A percentile compares a stretch with the other conserved stretches of the same genome.
Conservation (phyloP, 2,888 invertebrate species). For the Ormyrus pomaceus region DNA sequence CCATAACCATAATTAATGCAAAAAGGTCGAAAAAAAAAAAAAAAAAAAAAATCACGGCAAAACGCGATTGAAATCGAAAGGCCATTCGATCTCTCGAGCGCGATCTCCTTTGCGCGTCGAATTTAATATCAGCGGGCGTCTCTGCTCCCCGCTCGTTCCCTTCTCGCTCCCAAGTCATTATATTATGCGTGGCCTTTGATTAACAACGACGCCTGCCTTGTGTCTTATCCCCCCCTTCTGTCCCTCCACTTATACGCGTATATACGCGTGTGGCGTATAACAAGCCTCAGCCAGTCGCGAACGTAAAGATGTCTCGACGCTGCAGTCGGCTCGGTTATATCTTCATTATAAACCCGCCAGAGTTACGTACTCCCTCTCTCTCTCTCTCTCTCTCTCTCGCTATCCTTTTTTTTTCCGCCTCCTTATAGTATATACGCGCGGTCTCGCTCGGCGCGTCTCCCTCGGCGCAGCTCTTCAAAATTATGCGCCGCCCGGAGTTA, state of each 20-base stretch:
- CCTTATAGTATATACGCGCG: constrained; percentile 2
- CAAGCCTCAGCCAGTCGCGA: constrained; percentile 65
- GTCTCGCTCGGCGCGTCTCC: constrained; percentile 37
- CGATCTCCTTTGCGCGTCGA: constrained; percentile 6
- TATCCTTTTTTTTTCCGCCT: constrained; percentile 25
- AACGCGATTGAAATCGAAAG: no score
- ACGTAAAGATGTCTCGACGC: constrained; percentile 74
- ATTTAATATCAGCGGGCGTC: background rate
- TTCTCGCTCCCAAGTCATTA: constrained; percentile 32
- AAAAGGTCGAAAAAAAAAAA: no score
- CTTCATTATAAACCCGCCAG: constrained; percentile 72
- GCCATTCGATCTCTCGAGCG: constrained; percentile 18
- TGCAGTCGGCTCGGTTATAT: constrained; percentile 71
- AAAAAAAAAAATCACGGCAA: no score
- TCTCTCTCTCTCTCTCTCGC: constrained; percentile 51
- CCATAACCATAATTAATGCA: no score
- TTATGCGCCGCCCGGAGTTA: constrained; percentile 72
- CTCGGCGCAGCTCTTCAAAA: constrained; percentile 64
- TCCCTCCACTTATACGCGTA: constrained; percentile 3
- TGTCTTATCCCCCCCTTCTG: constrained; percentile 53
- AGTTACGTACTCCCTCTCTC: constrained; percentile 71
- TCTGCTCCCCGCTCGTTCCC: background rate
- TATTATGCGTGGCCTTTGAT: constrained; percentile 63
- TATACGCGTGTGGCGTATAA: constrained; percentile 62
- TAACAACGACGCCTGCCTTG: constrained; percentile 66